Conservation (phyloP, 2,797 vertebrate species). For the Hemitrygon akajei region DNA sequence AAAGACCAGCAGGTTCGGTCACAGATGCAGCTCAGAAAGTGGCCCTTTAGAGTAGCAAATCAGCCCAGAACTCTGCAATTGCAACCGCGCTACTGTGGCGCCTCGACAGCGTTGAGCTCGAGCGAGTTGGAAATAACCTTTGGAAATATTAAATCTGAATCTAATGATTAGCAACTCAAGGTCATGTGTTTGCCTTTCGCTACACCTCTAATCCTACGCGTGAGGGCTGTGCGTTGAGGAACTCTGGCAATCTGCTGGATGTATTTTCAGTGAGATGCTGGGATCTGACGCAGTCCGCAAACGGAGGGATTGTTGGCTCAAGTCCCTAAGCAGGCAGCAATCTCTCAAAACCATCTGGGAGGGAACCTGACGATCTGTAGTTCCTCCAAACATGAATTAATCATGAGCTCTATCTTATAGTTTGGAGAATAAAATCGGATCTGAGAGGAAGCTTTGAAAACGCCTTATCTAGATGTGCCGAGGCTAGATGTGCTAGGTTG, state of each 20-base stretch:
- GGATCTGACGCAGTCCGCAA: neutral
- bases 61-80: too few relatives aligned
- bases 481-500: too few relatives aligned
- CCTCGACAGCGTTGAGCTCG: too few relatives aligned
- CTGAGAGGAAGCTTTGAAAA: neutral
- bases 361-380: neutral
- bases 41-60: too few relatives aligned
- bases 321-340: neutral
- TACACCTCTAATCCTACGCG: neutral
- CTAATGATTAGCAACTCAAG: neutral
- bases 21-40: too few relatives aligned
- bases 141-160: too few relatives aligned
- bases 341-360: neutral
- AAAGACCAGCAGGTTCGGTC: too few relatives aligned
- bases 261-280: neutral
- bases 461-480: too few relatives aligned
- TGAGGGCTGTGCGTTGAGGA: neutral
- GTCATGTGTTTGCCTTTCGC: neutral
- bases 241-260: neutral
- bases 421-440: neutral
- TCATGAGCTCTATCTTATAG: neutral
- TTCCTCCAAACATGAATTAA: neutral
- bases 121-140: too few relatives aligned
- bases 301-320: neutral
- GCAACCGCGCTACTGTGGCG: too few relatives aligned